Evolutionary conservation across 2,113 vertebrate species (phyloP).

Genomic region (Tyto alba): DNA sequence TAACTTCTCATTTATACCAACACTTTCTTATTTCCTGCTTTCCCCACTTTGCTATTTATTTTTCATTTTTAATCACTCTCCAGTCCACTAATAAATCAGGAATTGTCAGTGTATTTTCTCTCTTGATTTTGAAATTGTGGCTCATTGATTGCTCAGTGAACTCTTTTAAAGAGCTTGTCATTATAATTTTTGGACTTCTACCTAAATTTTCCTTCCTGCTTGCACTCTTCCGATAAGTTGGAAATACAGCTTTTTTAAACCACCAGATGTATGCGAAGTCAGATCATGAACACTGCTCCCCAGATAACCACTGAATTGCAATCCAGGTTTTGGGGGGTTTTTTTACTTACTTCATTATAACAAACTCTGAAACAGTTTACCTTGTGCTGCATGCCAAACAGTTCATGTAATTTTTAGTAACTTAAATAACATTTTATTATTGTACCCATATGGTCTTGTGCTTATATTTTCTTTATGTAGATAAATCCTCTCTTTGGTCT

Average conservation of each 20-base stretch:
- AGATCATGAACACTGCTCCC: not conserved
- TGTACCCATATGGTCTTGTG: not conserved
- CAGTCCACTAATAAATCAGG: not conserved
- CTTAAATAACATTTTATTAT: slow-evolving; percentile 5
- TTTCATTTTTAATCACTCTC: not conserved
- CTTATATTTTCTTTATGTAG: slow-evolving; percentile 37
- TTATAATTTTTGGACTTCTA: not conserved
- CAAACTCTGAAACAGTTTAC: not conserved
- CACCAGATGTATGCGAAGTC: not conserved
- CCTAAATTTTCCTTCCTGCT: not conserved
- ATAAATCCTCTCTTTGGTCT: not conserved
- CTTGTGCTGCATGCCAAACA: not conserved
- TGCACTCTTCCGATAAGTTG: not conserved
- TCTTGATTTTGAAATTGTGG: not conserved
- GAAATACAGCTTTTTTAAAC: not conserved
- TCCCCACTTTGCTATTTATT: not conserved
- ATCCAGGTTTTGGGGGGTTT: not conserved
- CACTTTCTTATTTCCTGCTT: not conserved
- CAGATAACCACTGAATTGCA: not conserved
- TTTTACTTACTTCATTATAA: not conserved
- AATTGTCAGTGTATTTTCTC: not conserved
- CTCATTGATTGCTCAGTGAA: not conserved
- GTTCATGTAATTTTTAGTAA: not conserved
- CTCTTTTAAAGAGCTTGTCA: not conserved
- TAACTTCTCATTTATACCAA: not conserved